Evolutionary conservation across 2,888 invertebrate genomes (phyloP), one percentile per base, ranked within the genome.

Genomic region (Athalia circularis): DNA sequence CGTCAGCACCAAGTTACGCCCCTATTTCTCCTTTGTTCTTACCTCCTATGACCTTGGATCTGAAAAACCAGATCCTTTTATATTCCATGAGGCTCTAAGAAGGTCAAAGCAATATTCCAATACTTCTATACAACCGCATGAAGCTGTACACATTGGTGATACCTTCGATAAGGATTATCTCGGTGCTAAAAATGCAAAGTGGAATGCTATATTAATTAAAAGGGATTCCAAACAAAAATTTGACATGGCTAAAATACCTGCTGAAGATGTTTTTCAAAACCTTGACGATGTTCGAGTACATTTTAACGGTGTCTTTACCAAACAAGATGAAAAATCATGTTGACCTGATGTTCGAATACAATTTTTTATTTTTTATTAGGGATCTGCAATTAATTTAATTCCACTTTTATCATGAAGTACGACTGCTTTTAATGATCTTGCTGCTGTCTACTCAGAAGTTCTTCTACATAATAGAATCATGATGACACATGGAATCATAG

Each of bases 141-240:
- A 96, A 85, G 95, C 95, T 77, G 88, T 97, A 3, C 98, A 98
- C 87, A 92, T 98, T 72, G 98, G 98, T 0, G 96, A 98, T 90
- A 94, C 94, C 81, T 87, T 94, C 3, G 90, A 92, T 50, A 92
- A 94, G 54, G 98, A 98, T 90, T 98, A 95, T 88, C 83, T 93
- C 43, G 98, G 95, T 2, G 97, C 98, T 0, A 92, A 88, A 83
- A 91, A 91, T 43, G 94, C 94, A 3, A 95, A 96, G 1, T 97
- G 97, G 97, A 93, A 95, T 87, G 94, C 95, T 0, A 84, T 93
- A 84, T 82, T 93, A 83, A 84, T 90, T 7, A 85, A 85, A 47
- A 86, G 83, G 65, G 81, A 86, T 29, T 65, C 81, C 11, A 13
- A 82, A n/a, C 84, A 29, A 70, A 81, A 43, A 64, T 15, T 11